Base-by-base conservation (phyloP, 92 coral and sea anemone genomes). In the Palythoa heliodiscus region DNA sequence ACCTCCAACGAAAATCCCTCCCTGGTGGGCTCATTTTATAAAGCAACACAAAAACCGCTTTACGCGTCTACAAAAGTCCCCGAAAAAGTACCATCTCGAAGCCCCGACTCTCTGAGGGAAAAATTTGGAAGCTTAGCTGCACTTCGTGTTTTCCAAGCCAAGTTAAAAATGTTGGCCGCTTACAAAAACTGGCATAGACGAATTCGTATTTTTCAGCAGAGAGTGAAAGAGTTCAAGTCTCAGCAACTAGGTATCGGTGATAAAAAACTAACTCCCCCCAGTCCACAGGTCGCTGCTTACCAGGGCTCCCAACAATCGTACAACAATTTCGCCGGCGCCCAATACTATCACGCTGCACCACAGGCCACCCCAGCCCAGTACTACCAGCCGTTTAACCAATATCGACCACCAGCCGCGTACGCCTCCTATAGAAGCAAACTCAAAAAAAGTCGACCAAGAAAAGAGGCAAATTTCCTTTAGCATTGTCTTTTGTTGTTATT, bases 101-200 rank as follows among this genome's bases (percentile, higher is more conserved):
- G 92, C 82, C 91, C 95, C 66, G 98, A 94, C 91, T 83, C 98
- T 29, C 61, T 92, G 50, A 91, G 92, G 80, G 69, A 89, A 48
- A 92, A 87, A 55, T 94, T 94, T 88, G 98, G 98, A 40, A 94
- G 88, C 71, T 16, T 94, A 89, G 83, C 94, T 0, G 93, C 95
- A 11, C 86, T 94, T 17, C 95, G 93, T 20, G 85, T 94, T 17
- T 89, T 90, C 72, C 87, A 93, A 79, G 75, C 98, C 9, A 94
- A 94, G 52, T 88, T 94, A 17, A 92, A 94, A 88, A 94, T 94
- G 98, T 84, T 94, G 50, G 98, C 98, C 22, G 98, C 98, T 6
- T 94, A 94, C 66, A 94, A 94, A 74, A 94, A 94, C 88, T 94
- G 93, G 90, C 95, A 94, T 86, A 87, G 88, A 37, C 82, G 98